Conservation (phyloP, 2,113 vertebrate species). For the Okapia johnstoni region DNA sequence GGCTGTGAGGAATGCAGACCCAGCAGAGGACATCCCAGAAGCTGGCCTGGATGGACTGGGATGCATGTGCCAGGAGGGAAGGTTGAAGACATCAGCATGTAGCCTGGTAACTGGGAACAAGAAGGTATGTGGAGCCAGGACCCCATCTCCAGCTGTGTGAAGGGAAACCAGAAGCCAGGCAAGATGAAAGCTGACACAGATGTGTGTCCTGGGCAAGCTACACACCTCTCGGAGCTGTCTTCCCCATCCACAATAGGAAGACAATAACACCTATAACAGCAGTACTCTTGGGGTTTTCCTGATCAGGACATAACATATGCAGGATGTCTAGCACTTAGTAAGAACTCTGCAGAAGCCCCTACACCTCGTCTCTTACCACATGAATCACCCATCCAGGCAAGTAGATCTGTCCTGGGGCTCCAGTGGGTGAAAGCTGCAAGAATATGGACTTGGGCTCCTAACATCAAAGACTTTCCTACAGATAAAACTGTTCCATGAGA, state of each 20-base stretch:
- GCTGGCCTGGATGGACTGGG: background rate
- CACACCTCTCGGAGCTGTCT: background rate
- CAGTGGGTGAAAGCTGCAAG: background rate
- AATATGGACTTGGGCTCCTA: background rate
- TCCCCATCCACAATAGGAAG: background rate
- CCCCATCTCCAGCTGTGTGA: background rate
- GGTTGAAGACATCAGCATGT: rapidly evolving
- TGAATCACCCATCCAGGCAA: background rate
- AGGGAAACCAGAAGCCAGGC: background rate
- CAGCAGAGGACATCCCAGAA: background rate
- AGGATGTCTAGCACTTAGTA: background rate
- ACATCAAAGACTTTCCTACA: background rate
- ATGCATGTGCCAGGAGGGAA: background rate
- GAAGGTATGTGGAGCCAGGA: background rate
- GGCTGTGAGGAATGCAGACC: background rate
- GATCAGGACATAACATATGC: background rate
- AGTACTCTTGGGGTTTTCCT: background rate
- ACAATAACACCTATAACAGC: background rate
- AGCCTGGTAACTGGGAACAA: rapidly evolving
- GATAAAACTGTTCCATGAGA: background rate
- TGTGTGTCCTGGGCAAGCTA: background rate
- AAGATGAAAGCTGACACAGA: background rate
- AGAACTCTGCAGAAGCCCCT: background rate
- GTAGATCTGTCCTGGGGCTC: background rate
- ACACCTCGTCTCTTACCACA: background rate